Base-by-base conservation (phyloP, 2,797 vertebrate species). In the Bucorvus abyssinicus region DNA sequence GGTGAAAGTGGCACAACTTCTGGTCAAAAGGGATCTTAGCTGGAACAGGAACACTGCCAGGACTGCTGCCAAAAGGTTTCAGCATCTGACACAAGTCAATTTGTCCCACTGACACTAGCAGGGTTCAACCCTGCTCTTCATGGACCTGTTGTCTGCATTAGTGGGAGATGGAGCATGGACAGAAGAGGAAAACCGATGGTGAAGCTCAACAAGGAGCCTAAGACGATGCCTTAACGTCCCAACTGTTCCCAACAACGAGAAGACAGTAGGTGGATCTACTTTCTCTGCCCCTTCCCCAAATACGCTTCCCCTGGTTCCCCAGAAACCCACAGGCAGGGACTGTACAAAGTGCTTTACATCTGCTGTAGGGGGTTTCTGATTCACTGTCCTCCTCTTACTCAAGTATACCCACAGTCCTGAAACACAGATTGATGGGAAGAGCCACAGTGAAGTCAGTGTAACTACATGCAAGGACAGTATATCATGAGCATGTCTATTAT, bases 401-500 rank as follows among this genome's bases (percentile, higher is more conserved):
- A 78, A 92, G 73, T 40, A 59, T 15, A 80, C n/a, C 61, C 74
- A 87, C 23, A 61, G n/a, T 29, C 47, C 61, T 65, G 55, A 71
- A 73, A 93, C 50, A 67, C 71, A 81, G 79, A 95, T 2, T 61
- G 88, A 94, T 93, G 73, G 47, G 55, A 95, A 75, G 47, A 94
- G 65, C 55, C 65, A 77, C 65, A 69, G 13, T 52, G 71, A 95
- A 96, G 86, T 83, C 91, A 92, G 60, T 56, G 81, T 55, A 89
- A 91, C 92, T 96, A 93, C 64, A 92, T 20, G 61, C 65, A 61
- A 65, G 57, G 64, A 87, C 50, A 68, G 55, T 95, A 69, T 61
- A 95, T 86, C 90, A 95, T 42, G 30, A 92, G 69, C 61, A 84
- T 44, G 93, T 93, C 87, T 95, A 93, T 95, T 95, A 96, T 95